Evolutionary conservation across 2,797 vertebrate species (phyloP), one percentile per base, ranked within the genome.

Genomic region (Paramormyrops hopkinsi): DNA sequence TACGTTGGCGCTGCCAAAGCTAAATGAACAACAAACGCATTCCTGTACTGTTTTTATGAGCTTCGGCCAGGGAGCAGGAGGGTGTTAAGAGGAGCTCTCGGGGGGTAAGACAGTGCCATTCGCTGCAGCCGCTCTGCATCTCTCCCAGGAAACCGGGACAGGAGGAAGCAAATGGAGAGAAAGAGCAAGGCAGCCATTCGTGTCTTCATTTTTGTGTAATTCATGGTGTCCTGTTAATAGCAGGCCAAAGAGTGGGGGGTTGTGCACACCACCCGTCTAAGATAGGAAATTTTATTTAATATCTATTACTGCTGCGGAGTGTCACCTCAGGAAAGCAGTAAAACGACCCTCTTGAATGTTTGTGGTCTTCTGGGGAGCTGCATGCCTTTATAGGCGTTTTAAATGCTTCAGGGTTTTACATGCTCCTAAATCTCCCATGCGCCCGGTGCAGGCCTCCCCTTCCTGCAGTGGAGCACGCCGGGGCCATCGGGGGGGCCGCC

Each of bases 401-500:
- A 50, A 85, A 51, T 50, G 44, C 83, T 85, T 51, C 22, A 41
- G 14, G 25, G 44, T 53, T 50, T 82, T 25, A 79, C 29, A 53
- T 53, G 8, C 22, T 53, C 22, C 25, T 44, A 76, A 88, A 88
- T 76, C 65, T 29, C 84, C 89, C 53, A 9, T 51, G n/a, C 25
- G 41, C 48, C 33, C 86, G 33, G 29, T 93, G 1, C 69, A 99
- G 98, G 96, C 90, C 97, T 96, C 73, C 94, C 96, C 3, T 95
- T 95, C 90, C 93, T 94, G 2, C 96, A 96, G 25, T 97, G 97
- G 96, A 97, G 94, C 76, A 96, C 97, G 69, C 95, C 93, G 90
- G 95, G 88, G 86, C 97, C 97, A 41, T 96, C 97, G 1, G 92
- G 95, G 87, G 97, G 96, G 87, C 97, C 97, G 69, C 95, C 97